A percentile compares a stretch with the other conserved stretches of the same genome.
phyloP scores from a whole-genome alignment of 2,888 invertebrate species.

The Sphaerophoria rueppellii region DNA sequence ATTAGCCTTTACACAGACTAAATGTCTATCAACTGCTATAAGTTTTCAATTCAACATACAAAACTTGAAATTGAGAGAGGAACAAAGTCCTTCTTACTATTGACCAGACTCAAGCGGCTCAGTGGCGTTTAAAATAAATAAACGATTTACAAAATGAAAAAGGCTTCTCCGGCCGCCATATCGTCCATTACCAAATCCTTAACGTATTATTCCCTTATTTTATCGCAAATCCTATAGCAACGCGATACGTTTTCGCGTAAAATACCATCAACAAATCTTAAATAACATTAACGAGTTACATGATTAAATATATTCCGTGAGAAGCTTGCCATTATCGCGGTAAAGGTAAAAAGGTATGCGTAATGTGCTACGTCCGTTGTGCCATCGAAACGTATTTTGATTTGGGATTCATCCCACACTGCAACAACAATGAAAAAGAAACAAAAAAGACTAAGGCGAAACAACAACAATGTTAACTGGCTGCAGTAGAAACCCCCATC shows the following conservation, averaged over 20 bases:
- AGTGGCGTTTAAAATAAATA: conserved; percentile 63
- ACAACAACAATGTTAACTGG: neutral
- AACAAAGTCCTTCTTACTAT: neutral
- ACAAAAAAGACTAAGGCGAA: conserved; percentile 14
- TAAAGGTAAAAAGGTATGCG: conserved; percentile 21
- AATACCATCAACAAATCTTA: conserved; percentile 48
- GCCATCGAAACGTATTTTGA: neutral
- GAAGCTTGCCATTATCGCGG: conserved; percentile 37
- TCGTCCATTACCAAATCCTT: conserved; percentile 58
- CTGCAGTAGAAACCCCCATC: conserved; percentile 10
- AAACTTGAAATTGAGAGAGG: neutral
- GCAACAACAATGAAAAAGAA: neutral
- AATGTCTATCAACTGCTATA: neutral
- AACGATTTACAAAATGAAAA: conserved; percentile 39
- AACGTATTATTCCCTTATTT: conserved; percentile 52
- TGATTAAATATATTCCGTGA: conserved; percentile 14
- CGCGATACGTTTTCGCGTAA: conserved; percentile 29
- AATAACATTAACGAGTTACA: conserved; percentile 32
- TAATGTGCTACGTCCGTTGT: neutral
- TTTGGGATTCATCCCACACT: conserved; percentile 24
- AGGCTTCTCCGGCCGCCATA: conserved; percentile 15
- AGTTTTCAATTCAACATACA: conserved; percentile 5
- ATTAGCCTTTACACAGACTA: no score
- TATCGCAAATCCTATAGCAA: conserved; percentile 37
- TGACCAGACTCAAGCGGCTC: conserved; percentile 22